A percentile compares a stretch with the other conserved stretches of the same genome.
phyloP scores from a whole-genome alignment of 2,797 vertebrate species.

The Phyllotis vaccarum region DNA sequence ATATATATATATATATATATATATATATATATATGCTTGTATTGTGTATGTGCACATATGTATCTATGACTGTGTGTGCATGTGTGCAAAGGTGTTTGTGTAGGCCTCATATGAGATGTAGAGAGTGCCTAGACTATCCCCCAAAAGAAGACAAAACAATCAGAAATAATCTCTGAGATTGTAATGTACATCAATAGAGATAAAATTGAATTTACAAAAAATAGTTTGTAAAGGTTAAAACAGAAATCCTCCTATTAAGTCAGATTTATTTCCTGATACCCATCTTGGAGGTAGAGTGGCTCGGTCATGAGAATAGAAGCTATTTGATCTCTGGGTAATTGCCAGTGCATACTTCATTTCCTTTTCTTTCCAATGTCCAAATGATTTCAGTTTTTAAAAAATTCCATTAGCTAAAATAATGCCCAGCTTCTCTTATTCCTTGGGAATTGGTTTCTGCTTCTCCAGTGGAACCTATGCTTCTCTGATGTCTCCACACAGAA shows the following conservation, averaged over 20 bases:
- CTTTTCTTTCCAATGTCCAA: background rate
- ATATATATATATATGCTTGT: background rate
- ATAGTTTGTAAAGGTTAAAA: background rate
- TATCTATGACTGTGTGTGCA: accelerated
- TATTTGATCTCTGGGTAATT: background rate
- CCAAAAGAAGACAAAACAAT: background rate
- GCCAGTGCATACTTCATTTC: background rate
- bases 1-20: background rate
- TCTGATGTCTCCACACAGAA: background rate
- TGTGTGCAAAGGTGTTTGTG: background rate
- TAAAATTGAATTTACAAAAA: constrained; percentile 23
- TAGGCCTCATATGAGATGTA: background rate
- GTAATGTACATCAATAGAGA: background rate
- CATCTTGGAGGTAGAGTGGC: background rate
- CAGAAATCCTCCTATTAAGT: background rate
- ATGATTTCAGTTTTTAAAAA: background rate
- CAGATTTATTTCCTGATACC: background rate
- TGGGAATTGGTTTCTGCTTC: background rate
- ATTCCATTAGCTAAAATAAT: background rate
- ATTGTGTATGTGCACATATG: background rate
- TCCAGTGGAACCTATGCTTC: accelerated
- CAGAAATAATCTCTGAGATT: background rate
- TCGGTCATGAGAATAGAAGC: background rate
- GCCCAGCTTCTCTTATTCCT: background rate
- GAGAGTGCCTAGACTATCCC: background rate